Evolutionary conservation across 2,888 invertebrate species (phyloP), one percentile per base, ranked within the genome.

Genomic region (Drosophila monieri): DNA sequence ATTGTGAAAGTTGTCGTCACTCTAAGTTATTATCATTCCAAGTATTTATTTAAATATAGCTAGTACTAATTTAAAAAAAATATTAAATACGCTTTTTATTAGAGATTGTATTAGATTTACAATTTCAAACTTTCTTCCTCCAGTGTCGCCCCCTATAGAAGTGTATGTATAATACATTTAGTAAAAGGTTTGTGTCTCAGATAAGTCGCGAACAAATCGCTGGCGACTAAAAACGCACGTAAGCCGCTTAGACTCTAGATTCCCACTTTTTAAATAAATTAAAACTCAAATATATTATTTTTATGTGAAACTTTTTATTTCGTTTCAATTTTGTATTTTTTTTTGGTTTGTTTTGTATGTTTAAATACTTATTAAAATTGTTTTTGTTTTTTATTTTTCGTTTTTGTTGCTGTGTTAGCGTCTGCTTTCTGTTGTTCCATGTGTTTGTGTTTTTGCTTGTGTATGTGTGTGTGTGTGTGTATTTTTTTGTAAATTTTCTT

Each of bases 271-370:
- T 1, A 23, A 32, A 25, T 15, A 9, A 21, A 43, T 6, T 15
- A 18, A 41, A 59, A 76, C 51, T 44, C 2, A 25, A 2, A 35
- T 25, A 9, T 14, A 43, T 65, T 57, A 27, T 49, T 35, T 59
- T 86, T 84, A 78, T 83, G 80, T 83, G 88, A 84, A 84, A 85
- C 86, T 88, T 87, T 83, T 88, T 84, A 88, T 88, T 83, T 83
- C 77, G 87, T 83, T 83, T 87, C 77, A 87, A 85, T 85, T 78
- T 79, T 78, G 71, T 78, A 76, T 66, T 79, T 75, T 76, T 76
- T 84, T 58, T 61, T 73, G 73, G 73, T 78, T 80, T 81, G 69
- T 73, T 68, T 86, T 80, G 81, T 80, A 78, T 78, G 74, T 87
- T 81, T 81, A 85, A 85, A 81, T 81, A 81, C 81, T 81, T 81